phyloP scores from a whole-genome alignment of 1,140 invertebrate species.

The Odontomachus brunneus region DNA sequence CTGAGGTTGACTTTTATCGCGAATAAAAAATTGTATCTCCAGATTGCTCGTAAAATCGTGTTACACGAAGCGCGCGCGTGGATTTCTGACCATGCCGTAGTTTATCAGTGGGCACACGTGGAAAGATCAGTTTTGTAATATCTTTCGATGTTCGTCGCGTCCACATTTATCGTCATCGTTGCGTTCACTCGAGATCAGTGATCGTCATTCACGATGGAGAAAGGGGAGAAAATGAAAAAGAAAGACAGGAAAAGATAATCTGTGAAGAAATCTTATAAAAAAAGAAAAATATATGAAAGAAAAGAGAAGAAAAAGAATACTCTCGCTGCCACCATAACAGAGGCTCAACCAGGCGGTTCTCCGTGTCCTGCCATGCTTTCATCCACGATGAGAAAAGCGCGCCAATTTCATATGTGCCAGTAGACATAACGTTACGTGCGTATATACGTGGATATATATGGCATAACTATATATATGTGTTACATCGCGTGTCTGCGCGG shows the following conservation, averaged over 20 bases:
- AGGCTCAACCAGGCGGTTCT: conserved; percentile 58
- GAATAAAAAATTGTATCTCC: no score
- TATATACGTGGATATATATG: conserved; percentile 7
- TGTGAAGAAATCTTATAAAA: no score
- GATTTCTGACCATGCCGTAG: not conserved
- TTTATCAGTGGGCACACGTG: not conserved
- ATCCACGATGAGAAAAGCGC: conserved; percentile 56
- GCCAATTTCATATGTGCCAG: conserved; percentile 75
- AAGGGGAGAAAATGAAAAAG: no score
- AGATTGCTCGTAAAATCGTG: conserved; percentile 2
- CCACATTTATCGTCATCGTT: conserved; percentile 7
- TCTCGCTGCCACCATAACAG: conserved; percentile 42
- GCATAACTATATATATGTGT: conserved; percentile 26
- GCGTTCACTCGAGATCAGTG: conserved; percentile 28
- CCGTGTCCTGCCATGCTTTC: conserved; percentile 52
- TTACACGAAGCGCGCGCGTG: not conserved
- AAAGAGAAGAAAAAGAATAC: no score
- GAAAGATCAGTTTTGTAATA: not conserved
- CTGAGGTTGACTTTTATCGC: not conserved
- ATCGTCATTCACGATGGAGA: not conserved
- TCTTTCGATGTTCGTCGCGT: not conserved
- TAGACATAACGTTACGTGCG: conserved; percentile 68
- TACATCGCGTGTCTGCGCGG: conserved; percentile 16
- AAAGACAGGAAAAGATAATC: no score
- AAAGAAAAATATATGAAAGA: no score